Conservation (phyloP, 2,113 vertebrate species). For the Sprattus sprattus region DNA sequence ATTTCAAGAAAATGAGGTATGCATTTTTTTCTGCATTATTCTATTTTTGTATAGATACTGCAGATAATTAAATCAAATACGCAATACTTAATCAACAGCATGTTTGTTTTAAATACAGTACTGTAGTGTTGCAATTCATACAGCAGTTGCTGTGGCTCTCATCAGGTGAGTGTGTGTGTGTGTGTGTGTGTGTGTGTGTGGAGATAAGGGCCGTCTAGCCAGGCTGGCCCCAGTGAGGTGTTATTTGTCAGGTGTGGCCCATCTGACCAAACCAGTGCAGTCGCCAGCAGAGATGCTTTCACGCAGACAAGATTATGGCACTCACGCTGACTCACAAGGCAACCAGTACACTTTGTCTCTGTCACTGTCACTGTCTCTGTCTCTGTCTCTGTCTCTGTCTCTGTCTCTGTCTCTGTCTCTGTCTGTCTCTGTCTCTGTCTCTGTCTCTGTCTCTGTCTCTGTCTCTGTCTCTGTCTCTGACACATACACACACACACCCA, state of each 20-base stretch:
- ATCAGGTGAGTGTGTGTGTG: background rate
- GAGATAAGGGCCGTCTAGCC: background rate
- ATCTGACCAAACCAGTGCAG: background rate
- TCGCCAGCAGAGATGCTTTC: background rate
- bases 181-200: constrained; percentile 10
- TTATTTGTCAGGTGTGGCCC: background rate
- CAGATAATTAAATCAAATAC: too few relatives aligned
- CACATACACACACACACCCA: background rate
- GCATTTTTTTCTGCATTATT: too few relatives aligned
- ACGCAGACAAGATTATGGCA: background rate
- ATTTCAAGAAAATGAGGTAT: too few relatives aligned
- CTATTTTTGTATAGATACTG: too few relatives aligned
- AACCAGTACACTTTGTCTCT: background rate
- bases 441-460: background rate
- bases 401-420: background rate
- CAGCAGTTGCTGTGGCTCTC: too few relatives aligned
- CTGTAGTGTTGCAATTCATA: too few relatives aligned
- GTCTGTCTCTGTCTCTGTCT: background rate
- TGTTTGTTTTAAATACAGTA: too few relatives aligned
- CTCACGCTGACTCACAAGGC: background rate
- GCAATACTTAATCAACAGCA: too few relatives aligned
- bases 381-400: background rate
- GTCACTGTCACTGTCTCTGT: background rate
- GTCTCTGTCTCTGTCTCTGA: too few relatives aligned
- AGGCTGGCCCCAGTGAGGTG: background rate